Evolutionary conservation across 2,113 vertebrate genomes (phyloP).

Genomic region (Clinocottus analis): DNA sequence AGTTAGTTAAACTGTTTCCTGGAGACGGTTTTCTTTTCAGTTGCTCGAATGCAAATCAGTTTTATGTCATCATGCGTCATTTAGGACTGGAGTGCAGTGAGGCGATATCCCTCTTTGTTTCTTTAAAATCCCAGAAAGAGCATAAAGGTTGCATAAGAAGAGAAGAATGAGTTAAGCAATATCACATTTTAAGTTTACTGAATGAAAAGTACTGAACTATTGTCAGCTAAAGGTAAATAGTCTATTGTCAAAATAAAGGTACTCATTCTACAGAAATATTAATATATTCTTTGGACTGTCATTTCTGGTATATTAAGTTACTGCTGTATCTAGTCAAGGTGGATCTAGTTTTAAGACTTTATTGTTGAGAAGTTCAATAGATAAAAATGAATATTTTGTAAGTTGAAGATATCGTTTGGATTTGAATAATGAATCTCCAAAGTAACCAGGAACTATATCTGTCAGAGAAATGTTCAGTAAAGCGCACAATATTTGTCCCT

Average conservation of each 20-base stretch:
- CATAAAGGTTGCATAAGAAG: background rate
- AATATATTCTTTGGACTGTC: background rate
- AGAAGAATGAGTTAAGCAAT: background rate
- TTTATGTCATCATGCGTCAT: background rate
- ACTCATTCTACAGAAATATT: background rate
- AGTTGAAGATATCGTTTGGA: background rate
- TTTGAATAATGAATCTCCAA: background rate
- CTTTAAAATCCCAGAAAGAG: background rate
- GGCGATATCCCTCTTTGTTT: background rate
- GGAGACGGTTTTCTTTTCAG: constrained; percentile 12
- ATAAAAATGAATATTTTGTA: background rate
- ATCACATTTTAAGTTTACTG: background rate
- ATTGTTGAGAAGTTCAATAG: background rate
- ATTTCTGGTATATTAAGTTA: background rate
- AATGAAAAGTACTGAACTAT: background rate
- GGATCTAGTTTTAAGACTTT: background rate
- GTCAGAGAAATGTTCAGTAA: background rate
- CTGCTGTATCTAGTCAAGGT: background rate
- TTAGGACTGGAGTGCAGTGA: background rate
- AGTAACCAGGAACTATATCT: background rate
- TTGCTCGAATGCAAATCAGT: constrained; percentile 41
- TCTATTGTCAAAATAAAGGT: background rate
- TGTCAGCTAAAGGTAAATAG: background rate
- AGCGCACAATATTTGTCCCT: background rate
- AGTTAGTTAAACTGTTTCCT: background rate